Conservation (phyloP, 1,140 invertebrate species). For the Solen grandis region DNA sequence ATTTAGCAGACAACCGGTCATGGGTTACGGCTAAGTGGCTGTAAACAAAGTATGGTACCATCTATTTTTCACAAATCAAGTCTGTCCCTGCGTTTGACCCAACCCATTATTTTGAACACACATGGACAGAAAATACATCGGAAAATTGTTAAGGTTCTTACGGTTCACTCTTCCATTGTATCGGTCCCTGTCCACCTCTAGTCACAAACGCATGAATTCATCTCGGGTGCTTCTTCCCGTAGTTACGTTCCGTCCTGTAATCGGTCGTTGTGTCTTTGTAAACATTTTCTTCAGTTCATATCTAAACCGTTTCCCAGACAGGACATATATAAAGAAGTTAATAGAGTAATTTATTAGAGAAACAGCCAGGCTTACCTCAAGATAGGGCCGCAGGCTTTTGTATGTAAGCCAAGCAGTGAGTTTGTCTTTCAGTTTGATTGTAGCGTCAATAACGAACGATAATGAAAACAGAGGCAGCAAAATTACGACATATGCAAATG, state of each 20-base stretch:
- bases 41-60: no score
- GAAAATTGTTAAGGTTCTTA: no score
- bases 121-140: no score
- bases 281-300: conserved; percentile 70
- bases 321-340: conserved; percentile 76
- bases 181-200: no score
- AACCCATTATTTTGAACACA: no score
- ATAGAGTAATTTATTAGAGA: conserved; percentile 70
- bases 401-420: conserved; percentile 7
- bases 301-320: conserved; percentile 73
- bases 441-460: conserved; percentile 61
- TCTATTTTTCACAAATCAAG: no score
- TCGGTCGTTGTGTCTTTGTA: neutral
- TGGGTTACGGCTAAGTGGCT: no score
- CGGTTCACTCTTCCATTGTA: no score
- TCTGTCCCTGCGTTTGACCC: no score
- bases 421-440: neutral
- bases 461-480: conserved; percentile 69
- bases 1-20: no score
- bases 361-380: conserved; percentile 59
- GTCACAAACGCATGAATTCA: no score
- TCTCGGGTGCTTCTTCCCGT: conserved; percentile 31
- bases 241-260: conserved; percentile 15
- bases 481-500: conserved; percentile 72
- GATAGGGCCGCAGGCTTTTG: conserved; percentile 55